phyloP scores from a whole-genome alignment of 2,797 vertebrate species.

The Platyrinchus mystaceus region DNA sequence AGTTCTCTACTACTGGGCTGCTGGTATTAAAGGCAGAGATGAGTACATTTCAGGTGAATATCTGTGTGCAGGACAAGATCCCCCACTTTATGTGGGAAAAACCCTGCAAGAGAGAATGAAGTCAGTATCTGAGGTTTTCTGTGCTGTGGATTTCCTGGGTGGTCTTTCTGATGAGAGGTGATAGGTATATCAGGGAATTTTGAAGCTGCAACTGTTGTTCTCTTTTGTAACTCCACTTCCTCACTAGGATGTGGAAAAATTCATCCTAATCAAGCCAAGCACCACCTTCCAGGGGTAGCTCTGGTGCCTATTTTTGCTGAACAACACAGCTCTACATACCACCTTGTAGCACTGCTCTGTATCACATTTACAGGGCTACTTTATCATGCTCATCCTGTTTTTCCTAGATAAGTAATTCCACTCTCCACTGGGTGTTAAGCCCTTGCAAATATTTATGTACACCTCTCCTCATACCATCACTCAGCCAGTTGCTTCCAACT shows the following conservation, averaged over 20 bases:
- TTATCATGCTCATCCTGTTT: neutral
- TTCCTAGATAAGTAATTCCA: slow-evolving; percentile 36
- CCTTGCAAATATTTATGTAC: slow-evolving; percentile 3
- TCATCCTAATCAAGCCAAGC: neutral
- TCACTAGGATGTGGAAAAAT: neutral
- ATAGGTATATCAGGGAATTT: neutral
- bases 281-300: neutral
- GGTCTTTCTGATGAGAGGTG: neutral
- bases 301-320: neutral
- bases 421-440: neutral
- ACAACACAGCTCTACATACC: neutral
- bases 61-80: neutral
- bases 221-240: neutral
- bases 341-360: neutral
- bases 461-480: neutral
- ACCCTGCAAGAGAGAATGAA: neutral
- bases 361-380: neutral
- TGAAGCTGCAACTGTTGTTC: neutral
- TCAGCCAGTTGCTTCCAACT: neutral
- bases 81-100: neutral
- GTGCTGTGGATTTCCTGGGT: neutral
- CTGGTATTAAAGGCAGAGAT: neutral
- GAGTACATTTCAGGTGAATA: neutral
- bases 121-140: neutral
- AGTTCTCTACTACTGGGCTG: neutral